Base-by-base conservation (phyloP, 2,888 invertebrate genomes). In the Herminia tarsipennalis region DNA sequence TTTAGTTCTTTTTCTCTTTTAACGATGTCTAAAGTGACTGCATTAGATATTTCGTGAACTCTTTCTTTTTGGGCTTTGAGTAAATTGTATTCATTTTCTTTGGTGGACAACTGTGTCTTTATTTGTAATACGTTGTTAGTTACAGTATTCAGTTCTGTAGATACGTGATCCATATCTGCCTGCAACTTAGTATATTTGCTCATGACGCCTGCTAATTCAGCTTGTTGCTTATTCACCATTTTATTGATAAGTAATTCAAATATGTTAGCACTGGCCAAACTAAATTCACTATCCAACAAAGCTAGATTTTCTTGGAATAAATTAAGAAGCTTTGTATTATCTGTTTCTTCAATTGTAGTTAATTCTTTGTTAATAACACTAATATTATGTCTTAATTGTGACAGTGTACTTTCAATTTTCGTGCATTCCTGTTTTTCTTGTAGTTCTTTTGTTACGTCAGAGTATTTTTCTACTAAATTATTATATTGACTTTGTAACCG, bases 1-100 rank as follows among this genome's bases (percentile, higher is more conserved):
- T 55, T 62, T 13, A 85, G 56, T 28, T 78, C 76, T 49, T 81
- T 48, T 50, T 89, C 87, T 62, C 73, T 86, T 39, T 68, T 69
- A 2, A 87, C 64, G 10, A 90, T 76, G 42, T 89, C 85, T 36
- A 86, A 51, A 3, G 87, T 88, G 0, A 90, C 83, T 12, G 84
- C 82, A 24, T 75, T 80, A 57, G 68, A 82, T 40, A 91, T 86
- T 71, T 89, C 86, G 8, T 79, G 69, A 5, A 86, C 69, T 56
- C 53, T 83, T 25, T 83, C 81, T 46, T 86, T 89, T 59, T 87
- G 77, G 10, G 54, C 56, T 48, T 76, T 72, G 2, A 91, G 61
- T 10, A 83, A 61, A 50, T 72, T 73, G 16, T 68, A 83, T 53
- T 89, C 86, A 22, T 76, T 77, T 65, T 86, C 81, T 65, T 80